phyloP scores from a whole-genome alignment of 2,113 vertebrate species.

The Podilymbus podiceps region DNA sequence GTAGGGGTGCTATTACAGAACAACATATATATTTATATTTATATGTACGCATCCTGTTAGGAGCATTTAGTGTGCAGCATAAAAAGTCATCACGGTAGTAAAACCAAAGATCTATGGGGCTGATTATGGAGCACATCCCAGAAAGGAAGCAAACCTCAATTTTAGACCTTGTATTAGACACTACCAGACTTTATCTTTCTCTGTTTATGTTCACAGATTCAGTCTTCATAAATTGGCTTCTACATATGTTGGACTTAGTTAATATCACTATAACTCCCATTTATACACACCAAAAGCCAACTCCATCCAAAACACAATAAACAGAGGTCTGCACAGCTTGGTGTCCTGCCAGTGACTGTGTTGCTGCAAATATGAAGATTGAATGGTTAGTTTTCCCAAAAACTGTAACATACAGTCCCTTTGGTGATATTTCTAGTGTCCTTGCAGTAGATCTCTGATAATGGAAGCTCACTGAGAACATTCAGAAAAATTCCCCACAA shows the following conservation, averaged over 20 bases:
- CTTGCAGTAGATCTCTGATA: background rate
- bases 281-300: background rate
- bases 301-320: background rate
- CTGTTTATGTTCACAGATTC: background rate
- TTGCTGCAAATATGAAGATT: background rate
- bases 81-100: background rate
- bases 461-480: background rate
- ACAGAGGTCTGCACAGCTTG: background rate
- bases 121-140: background rate
- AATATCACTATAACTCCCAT: background rate
- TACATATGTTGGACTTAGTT: background rate
- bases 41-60: background rate
- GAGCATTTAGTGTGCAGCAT: background rate
- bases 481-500: background rate
- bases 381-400: background rate
- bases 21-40: background rate
- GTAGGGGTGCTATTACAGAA: background rate
- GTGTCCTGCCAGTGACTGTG: background rate
- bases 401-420: background rate
- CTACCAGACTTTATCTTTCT: background rate
- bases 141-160: background rate
- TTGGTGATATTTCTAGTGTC: background rate
- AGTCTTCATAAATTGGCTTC: background rate
- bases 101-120: background rate
- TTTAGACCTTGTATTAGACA: background rate